Percentiles rank a stretch among this genome's conserved stretches.
Evolutionary conservation across 2,113 vertebrate genomes (phyloP).

Genomic region (Oplegnathus fasciatus): DNA sequence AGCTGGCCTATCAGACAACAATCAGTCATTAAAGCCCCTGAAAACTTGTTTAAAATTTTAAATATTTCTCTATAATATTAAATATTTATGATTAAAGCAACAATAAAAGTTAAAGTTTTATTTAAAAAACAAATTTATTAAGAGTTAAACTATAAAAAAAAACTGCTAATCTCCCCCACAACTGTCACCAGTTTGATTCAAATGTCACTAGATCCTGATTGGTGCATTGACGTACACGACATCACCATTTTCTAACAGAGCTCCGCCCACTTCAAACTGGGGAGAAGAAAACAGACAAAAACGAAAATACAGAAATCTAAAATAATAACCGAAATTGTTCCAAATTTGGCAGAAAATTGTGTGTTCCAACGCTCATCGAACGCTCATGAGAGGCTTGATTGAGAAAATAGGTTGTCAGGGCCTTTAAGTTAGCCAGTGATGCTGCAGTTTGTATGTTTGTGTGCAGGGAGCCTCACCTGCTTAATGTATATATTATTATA

Average conservation of each 20-base stretch:
- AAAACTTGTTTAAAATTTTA: background rate
- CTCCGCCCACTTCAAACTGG: background rate
- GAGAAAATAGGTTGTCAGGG: background rate
- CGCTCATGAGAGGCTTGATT: background rate
- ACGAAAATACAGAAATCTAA: background rate
- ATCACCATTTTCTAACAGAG: background rate
- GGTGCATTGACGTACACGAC: background rate
- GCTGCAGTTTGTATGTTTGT: background rate
- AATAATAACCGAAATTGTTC: background rate
- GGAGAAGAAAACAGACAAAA: background rate
- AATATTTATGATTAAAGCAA: background rate
- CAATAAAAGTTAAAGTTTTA: background rate
- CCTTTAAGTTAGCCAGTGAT: background rate
- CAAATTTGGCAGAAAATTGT: background rate
- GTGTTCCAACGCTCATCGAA: background rate
- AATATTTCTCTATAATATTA: too few species aligned
- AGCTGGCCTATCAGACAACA: slow-evolving; percentile 22
- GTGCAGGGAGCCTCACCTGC: background rate
- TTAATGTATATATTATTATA: background rate
- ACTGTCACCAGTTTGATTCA: background rate
- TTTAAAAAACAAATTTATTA: too few species aligned
- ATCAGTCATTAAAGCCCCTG: background rate
- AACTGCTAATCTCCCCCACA: too few species aligned
- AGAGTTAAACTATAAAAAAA: background rate
- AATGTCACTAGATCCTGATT: background rate